These are phyloP conservation scores for Elgaria multicarinata DNA, from an alignment of 2,113 vertebrate species.

Conservation along the genomic window DNA sequence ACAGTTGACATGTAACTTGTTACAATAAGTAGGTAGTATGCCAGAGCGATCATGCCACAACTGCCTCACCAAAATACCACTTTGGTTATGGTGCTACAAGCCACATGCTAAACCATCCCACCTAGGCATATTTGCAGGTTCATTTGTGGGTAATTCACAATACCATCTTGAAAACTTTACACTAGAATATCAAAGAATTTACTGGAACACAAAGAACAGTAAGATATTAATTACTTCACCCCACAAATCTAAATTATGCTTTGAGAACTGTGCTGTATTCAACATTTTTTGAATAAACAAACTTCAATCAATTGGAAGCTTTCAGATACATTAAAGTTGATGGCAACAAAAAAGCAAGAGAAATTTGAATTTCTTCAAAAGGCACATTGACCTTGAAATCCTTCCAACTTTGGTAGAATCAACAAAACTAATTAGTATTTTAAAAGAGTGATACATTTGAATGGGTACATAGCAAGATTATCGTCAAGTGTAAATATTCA, in stretches of 20 bases:
- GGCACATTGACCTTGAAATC: constrained; percentile 28
- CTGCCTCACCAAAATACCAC: background rate
- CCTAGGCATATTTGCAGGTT: background rate
- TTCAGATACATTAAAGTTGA: constrained; percentile 44
- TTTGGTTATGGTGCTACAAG: background rate
- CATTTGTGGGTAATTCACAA: background rate
- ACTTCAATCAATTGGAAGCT: constrained; percentile 52
- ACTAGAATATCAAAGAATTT: constrained; percentile 21
- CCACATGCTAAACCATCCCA: background rate
- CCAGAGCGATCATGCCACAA: background rate
- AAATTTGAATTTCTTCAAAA: constrained; percentile 54
- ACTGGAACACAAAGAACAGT: constrained; percentile 34
- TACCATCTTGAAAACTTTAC: background rate
- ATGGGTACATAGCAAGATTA: background rate
- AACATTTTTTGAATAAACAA: constrained; percentile 56
- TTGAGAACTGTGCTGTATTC: constrained; percentile 28
- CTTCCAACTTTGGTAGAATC: constrained; percentile 22
- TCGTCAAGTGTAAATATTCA: constrained; percentile 39
- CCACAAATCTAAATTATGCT: constrained; percentile 44
- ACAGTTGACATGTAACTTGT: background rate
- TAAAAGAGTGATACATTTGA: constrained; percentile 11
- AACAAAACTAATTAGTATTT: constrained; percentile 32
- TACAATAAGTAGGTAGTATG: too few relatives aligned
- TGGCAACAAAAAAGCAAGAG: background rate
- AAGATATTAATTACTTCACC: constrained; percentile 53